These are phyloP conservation scores for Gymnocheta viridis DNA, from an alignment of 2,888 invertebrate species.

Conservation along the genomic window DNA sequence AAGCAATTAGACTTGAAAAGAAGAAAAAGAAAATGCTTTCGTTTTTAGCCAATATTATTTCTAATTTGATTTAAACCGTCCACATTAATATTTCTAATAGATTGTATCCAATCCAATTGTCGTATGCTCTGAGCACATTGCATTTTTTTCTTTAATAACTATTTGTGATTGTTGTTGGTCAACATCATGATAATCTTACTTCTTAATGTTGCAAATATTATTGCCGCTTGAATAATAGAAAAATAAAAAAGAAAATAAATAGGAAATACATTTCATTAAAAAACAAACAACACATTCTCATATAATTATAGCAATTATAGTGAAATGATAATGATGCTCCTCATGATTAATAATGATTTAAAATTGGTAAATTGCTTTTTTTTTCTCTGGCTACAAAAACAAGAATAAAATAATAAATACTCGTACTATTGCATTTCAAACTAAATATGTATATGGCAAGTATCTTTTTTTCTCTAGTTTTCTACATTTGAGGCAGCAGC, in stretches of 20 bases:
- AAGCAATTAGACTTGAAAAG: not conserved
- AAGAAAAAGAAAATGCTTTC: not conserved
- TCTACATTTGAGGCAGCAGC: not conserved
- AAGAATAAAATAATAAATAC: not conserved
- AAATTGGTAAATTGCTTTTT: conserved; percentile 19
- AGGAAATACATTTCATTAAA: conserved; percentile 66
- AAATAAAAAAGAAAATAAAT: conserved; percentile 23
- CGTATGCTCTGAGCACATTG: not conserved
- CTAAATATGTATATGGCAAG: not conserved
- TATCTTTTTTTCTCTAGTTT: not conserved
- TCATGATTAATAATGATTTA: conserved; percentile 29
- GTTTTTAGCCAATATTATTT: not conserved
- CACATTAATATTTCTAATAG: conserved; percentile 45
- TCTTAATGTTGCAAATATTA: conserved; percentile 7
- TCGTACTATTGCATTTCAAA: not conserved
- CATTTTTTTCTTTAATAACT: not conserved
- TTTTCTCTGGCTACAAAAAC: not conserved
- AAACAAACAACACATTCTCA: conserved; percentile 32
- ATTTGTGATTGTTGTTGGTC: conserved; percentile 14
- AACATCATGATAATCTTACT: conserved; percentile 5
- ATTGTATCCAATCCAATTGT: conserved; percentile 28
- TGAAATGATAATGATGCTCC: conserved; percentile 30
- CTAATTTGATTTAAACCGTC: conserved; percentile 12
- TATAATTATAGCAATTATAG: conserved; percentile 57
- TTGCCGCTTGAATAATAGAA: conserved; percentile 2